Base-by-base conservation (phyloP, 2,888 invertebrate species). In the Ernsta delagoae region DNA sequence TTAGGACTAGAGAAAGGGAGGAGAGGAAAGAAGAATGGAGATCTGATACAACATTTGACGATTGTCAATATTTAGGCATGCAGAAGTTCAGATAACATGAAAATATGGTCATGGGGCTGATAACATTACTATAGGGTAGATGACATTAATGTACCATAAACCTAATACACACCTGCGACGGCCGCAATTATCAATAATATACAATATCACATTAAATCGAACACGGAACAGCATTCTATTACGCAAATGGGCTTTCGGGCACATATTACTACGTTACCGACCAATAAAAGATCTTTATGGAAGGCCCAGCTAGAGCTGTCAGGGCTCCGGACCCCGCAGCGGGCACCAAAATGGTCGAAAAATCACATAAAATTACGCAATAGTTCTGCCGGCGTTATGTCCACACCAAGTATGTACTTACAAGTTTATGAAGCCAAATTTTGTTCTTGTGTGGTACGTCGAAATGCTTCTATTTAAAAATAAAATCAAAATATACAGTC, bases 281-380 rank as follows among this genome's bases (percentile, higher is more conserved):
- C 67, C 74, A 71, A 83, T 87, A 61, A 84, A 85, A 78, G 71
- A 79, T 76, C 74, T 85, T 83, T 81, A 84, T 83, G 79, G 79
- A 80, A 70, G 70, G 71, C 74, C 75, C 39, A 39, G 24, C 53
- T 50, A 16, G 50, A 8, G 43, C 9, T 45, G 56, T 4, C 36
- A n/a, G 45, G 41, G 61, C 54, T 45, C 43, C 16, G 43, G 56
- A 31, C n/a, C 43, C 6, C 41, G 31, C 31, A 41, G 4, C 43
- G n/a, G 16, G 2, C 41, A 24, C 11, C 45, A 31, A 39, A 64
- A 24, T 12, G 57, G 12, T 8, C 39, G 43, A 56, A 41, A 56
- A 8, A 36, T 53, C 1, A 11, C 7, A 53, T 36, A 56, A 64
- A 64, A 54, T 64, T 56, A n/a, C 54, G 43, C 39, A 53, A 6